These are phyloP conservation scores for Ceratina japonica DNA, from an alignment of 1,140 invertebrate species.

Conservation along the genomic window DNA sequence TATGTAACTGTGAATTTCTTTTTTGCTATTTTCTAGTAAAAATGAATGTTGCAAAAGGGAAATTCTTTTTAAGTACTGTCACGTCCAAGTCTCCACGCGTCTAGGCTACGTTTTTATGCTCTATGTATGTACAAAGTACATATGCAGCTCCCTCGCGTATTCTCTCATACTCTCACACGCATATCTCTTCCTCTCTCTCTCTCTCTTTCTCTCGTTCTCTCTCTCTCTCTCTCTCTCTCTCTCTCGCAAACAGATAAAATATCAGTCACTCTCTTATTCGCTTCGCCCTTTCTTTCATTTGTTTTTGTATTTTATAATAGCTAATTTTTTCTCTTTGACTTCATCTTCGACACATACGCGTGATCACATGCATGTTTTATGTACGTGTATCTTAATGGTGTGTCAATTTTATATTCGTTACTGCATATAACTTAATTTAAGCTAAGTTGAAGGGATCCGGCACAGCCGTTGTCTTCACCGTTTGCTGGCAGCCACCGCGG, in stretches of 20 bases:
- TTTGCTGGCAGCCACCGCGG: slow-evolving; percentile 90
- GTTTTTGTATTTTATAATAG: slow-evolving; percentile 1
- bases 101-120: slow-evolving; percentile 19
- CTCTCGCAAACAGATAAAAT: not conserved
- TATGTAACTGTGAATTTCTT: not conserved
- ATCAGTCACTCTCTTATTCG: not conserved
- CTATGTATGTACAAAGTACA: slow-evolving; percentile 22
- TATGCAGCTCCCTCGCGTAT: not conserved
- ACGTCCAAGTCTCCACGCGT: not conserved
- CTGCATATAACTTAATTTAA: slow-evolving; percentile 65
- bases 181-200: slow-evolving; percentile 26
- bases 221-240: not conserved
- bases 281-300: not conserved
- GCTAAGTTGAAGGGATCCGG: slow-evolving; percentile 61
- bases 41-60: not conserved
- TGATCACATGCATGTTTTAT: slow-evolving; percentile 8
- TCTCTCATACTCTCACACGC: slow-evolving; percentile 35
- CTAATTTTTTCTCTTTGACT: not conserved
- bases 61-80: not conserved
- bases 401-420: slow-evolving; percentile 42
- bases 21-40: not conserved
- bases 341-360: slow-evolving; percentile 5
- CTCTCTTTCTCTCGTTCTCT: too few species aligned
- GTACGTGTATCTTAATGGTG: slow-evolving; percentile 7
- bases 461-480: slow-evolving; percentile 72